Base-by-base conservation (phyloP, 2,113 vertebrate species). In the Mugil cephalus region DNA sequence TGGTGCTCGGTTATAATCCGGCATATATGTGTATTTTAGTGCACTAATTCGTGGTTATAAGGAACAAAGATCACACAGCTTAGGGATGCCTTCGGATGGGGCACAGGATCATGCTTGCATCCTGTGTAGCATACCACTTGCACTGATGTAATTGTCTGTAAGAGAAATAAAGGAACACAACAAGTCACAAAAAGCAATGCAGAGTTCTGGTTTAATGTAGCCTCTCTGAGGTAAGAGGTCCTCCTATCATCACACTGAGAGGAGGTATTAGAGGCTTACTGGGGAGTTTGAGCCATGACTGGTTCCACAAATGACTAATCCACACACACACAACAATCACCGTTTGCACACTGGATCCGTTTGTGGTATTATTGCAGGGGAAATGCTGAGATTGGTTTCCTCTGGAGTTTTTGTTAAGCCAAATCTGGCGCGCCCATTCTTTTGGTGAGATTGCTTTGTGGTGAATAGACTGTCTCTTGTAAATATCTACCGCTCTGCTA, bases 221-320 rank as follows among this genome's bases (percentile, higher is more conserved):
- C 19, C 15, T 46, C 38, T 63, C 43, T 45, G 10, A 48, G 51
- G 48, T 63, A 72, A 75, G 70, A 78, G 45, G 67, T 64, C 60
- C 42, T 71, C 52, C 62, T 67, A 85, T 50, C 72, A 70, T 52
- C 54, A 77, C 47, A 58, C 2, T 45, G 15, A 71, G 77, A 21
- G 5, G 39, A 45, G 40, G 59, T 68, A 74, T 87, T 68, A 79
- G 66, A 60, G 54, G 70, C 51, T 60, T 71, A 67, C 30, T 69
- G 67, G 39, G 75, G 42, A 67, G 56, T 19, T 10, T 53, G 60
- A 75, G 59, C 52, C 48, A 45, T 76, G 65, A 72, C 45, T 53
- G 59, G 53, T 78, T 80, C 58, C 46, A 78, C 71, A 85, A 72
- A 80, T 36, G 55, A 69, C 69, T 80, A 79, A 85, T 84, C 67